Conservation (phyloP, 2,113 vertebrate genomes). For the Pluvianellus socialis region DNA sequence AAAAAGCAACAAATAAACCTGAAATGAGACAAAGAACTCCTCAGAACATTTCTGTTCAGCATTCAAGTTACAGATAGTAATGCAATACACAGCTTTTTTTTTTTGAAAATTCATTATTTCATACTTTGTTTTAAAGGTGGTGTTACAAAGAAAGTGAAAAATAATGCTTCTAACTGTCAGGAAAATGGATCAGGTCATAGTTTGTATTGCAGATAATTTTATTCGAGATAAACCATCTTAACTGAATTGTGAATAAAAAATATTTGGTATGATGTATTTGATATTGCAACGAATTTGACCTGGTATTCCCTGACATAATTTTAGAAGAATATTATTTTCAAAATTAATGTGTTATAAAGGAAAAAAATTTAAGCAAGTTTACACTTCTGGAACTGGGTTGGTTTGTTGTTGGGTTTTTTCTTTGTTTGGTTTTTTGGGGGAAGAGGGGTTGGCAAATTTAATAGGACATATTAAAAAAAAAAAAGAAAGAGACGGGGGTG, state of each 20-base stretch:
- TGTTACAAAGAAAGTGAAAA: neutral
- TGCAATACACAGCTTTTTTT: neutral
- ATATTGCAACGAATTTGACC: neutral
- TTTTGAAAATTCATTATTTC: neutral
- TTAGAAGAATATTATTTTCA: neutral
- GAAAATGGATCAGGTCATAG: neutral
- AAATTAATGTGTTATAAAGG: neutral
- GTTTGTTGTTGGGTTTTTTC: neutral
- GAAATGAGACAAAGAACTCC: neutral
- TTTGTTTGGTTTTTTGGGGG: neutral
- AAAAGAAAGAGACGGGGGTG: accelerated
- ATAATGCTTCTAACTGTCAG: neutral
- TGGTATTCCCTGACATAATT: neutral
- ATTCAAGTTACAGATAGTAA: neutral
- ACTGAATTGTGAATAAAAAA: neutral
- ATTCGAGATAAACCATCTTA: neutral
- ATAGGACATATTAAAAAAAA: too few relatives aligned
- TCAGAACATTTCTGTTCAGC: neutral
- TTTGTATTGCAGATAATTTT: neutral
- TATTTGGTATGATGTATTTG: neutral
- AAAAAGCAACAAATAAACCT: neutral
- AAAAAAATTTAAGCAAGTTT: neutral
- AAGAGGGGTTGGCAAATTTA: neutral
- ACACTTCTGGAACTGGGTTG: neutral
- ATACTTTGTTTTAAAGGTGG: neutral